A percentile compares a stretch with the other conserved stretches of the same genome.
Conservation (phyloP, 2,113 vertebrate genomes). For the Sciurus niger region DNA sequence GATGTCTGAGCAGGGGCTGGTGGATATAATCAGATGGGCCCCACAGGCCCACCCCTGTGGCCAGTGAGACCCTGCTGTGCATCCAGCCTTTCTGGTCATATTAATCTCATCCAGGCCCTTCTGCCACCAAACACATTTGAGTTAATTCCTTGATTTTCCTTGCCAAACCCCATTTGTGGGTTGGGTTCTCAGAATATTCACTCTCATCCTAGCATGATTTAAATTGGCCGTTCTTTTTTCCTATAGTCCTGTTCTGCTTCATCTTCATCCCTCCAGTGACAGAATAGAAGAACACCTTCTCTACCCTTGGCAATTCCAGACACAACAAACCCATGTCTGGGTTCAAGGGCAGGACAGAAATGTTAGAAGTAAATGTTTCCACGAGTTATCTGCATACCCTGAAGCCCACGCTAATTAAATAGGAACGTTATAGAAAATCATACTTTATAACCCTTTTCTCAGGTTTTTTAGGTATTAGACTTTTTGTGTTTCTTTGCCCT, state of each 20-base stretch:
- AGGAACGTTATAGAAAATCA: background rate
- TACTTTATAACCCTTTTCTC: background rate
- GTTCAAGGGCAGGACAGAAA: too few relatives aligned
- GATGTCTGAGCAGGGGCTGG: background rate
- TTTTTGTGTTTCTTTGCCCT: background rate
- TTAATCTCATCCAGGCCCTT: too few relatives aligned
- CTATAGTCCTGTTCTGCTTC: background rate
- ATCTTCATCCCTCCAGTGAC: background rate
- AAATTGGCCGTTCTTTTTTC: too few relatives aligned
- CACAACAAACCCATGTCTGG: fast-evolving
- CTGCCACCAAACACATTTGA: fast-evolving
- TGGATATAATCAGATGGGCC: fast-evolving
- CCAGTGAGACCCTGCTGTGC: background rate
- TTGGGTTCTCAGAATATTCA: too few relatives aligned
- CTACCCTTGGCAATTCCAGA: fast-evolving
- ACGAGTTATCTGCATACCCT: too few relatives aligned
- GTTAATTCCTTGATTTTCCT: background rate
- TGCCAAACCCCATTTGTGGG: background rate
- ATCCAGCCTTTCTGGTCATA: background rate
- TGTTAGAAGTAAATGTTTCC: background rate
- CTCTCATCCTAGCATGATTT: background rate
- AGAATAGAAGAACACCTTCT: background rate
- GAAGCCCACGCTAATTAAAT: background rate
- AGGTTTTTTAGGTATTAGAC: background rate
- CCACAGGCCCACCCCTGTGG: too few relatives aligned